Evolutionary conservation across 2,888 invertebrate species (phyloP).

Genomic region (Tenthredo scrophulariae): DNA sequence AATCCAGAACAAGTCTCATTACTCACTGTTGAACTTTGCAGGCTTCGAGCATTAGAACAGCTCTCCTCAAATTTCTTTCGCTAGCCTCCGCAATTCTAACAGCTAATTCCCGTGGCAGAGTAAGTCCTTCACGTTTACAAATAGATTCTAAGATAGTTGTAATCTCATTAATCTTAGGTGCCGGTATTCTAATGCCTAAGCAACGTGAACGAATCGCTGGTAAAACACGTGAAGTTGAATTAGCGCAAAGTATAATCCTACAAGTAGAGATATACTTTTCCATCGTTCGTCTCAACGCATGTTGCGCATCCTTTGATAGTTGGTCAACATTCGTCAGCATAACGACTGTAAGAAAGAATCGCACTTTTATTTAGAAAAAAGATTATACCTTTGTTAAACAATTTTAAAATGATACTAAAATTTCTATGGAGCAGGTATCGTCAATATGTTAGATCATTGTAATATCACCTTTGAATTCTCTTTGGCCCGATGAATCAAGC

Average conservation of each 20-base stretch:
- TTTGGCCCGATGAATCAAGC: constrained; percentile 91
- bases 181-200: constrained; percentile 93
- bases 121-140: constrained; percentile 90
- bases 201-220: constrained; percentile 98
- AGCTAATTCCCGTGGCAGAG: constrained; percentile 88
- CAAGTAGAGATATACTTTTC: constrained; percentile 98
- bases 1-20: background rate
- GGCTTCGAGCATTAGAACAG: constrained; percentile 95
- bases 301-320: constrained; percentile 98
- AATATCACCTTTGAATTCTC: constrained; percentile 91
- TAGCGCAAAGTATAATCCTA: constrained; percentile 95
- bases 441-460: background rate
- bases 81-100: constrained; percentile 88
- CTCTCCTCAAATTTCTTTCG: constrained; percentile 93
- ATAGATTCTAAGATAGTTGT: constrained; percentile 82
- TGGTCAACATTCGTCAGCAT: constrained; percentile 97
- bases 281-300: constrained; percentile 98
- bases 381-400: background rate
- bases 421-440: constrained; percentile 25
- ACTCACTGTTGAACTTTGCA: constrained; percentile 91
- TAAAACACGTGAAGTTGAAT: constrained; percentile 96
- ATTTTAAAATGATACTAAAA: background rate
- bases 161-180: constrained; percentile 91
- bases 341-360: constrained; percentile 84
- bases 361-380: constrained; percentile 36